These are phyloP conservation scores for Aphidius ervi DNA, from an alignment of 1,140 invertebrate species.

Conservation along the genomic window DNA sequence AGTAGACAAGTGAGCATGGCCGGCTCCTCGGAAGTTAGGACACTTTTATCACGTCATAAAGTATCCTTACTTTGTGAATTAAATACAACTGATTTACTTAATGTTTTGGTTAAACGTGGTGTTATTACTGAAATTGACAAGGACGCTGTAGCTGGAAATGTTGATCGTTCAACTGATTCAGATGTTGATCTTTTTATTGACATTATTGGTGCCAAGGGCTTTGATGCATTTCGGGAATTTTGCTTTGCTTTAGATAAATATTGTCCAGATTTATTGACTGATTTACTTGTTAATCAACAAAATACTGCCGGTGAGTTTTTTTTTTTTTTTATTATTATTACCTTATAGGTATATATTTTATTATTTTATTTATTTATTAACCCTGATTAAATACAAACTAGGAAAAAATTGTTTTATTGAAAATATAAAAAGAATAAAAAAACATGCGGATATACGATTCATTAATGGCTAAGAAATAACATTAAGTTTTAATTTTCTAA, in stretches of 20 bases:
- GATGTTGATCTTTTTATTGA: slow-evolving; percentile 51
- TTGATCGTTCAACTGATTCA: slow-evolving; percentile 32
- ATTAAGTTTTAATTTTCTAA: no score
- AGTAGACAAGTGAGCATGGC: slow-evolving; percentile 28
- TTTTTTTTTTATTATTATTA: slow-evolving; percentile 4
- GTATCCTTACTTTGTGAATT: slow-evolving; percentile 38
- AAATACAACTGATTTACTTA: slow-evolving; percentile 40
- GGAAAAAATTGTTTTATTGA: not conserved
- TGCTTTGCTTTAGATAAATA: slow-evolving; percentile 56
- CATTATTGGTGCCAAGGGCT: slow-evolving; percentile 53
- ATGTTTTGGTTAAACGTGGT: slow-evolving; percentile 42
- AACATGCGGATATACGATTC: not conserved
- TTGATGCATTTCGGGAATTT: slow-evolving; percentile 55
- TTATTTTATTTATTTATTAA: not conserved
- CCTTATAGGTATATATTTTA: no score
- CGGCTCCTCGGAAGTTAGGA: slow-evolving; percentile 40
- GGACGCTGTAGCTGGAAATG: slow-evolving; percentile 37
- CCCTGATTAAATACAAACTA: not conserved
- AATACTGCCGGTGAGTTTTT: slow-evolving; percentile 32
- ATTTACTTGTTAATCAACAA: slow-evolving; percentile 46
- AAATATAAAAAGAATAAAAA: not conserved
- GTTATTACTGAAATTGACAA: slow-evolving; percentile 43
- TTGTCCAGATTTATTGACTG: slow-evolving; percentile 54
- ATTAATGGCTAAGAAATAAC: no score
- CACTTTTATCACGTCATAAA: slow-evolving; percentile 43